phyloP scores from a whole-genome alignment of 2,888 invertebrate genomes.

The Cryptus armator region DNA sequence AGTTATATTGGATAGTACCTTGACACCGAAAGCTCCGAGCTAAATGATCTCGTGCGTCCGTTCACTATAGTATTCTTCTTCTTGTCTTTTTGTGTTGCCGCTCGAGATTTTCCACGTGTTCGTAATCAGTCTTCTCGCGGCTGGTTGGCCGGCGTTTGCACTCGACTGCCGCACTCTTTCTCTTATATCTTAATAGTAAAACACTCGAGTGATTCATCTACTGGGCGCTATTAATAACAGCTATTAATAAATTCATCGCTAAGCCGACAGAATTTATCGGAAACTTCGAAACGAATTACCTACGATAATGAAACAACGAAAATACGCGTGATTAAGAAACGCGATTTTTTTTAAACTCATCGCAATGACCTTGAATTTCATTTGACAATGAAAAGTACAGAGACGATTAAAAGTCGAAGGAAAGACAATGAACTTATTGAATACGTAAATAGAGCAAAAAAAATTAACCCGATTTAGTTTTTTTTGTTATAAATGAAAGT shows the following conservation, averaged over 20 bases:
- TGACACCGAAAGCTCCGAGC: constrained; percentile 55
- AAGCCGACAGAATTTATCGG: background rate
- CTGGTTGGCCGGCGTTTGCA: constrained; percentile 3
- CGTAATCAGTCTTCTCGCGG: constrained; percentile 37
- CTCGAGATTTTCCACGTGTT: constrained; percentile 46
- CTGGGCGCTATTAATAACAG: constrained; percentile 27
- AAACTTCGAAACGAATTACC: background rate
- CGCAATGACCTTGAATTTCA: background rate
- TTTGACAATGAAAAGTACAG: background rate
- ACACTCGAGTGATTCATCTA: constrained; percentile 47
- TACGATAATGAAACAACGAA: background rate
- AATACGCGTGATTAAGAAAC: background rate
- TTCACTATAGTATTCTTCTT: background rate
- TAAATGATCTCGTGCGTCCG: constrained; percentile 11
- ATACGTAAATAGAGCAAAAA: no score
- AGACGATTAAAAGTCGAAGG: no score
- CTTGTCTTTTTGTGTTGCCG: background rate
- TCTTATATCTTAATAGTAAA: constrained; percentile 29
- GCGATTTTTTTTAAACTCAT: background rate
- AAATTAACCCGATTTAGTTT: no score
- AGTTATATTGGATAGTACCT: constrained; percentile 41
- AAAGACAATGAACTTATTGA: no score
- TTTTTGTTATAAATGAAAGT: no score
- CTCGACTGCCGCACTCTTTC: constrained; percentile 15
- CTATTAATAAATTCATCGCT: constrained; percentile 41